Base-by-base conservation (phyloP, 2,113 vertebrate species). In the Rhinopomastus cyanomelas region DNA sequence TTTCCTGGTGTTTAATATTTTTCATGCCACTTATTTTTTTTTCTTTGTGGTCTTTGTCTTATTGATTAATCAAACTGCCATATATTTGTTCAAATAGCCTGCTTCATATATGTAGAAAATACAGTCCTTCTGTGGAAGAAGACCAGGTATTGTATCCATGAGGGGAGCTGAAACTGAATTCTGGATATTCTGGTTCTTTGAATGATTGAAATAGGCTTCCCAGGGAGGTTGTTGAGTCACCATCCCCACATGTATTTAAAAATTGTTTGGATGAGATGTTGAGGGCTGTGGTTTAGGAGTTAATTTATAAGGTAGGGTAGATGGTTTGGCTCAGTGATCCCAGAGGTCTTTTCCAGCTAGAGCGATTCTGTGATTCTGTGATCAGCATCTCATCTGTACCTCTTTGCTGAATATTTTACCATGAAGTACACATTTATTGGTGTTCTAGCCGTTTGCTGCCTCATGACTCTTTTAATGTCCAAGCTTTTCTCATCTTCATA, bases 91-190 rank as follows among this genome's bases (percentile, higher is more conserved):
- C 4, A 57, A n/a, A 21, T 15, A 59, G 4, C 18, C 9, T 59
- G 17, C 19, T 49, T 37, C 14, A 34, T 37, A 4, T 7, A 27
- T 20, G 4, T 22, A 44, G 36, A 25, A 90, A 73, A 36, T 5
- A 4, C 4, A 18, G 1, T 2, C 3, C 7, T 39, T 80, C 51
- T 55, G 9, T 39, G 42, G 44, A 67, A 61, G 19, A 78, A 55
- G 6, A 52, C 2, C 72, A 22, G 1, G 26, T 1, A 12, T 42
- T n/a, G 26, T 60, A 5, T n/a, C 36, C 3, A 10, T 20, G 2
- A 7, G 16, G 71, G 55, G 55, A 74, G 26, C 8, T 74, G 71
- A 71, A 81, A 26, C 5, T 44, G 16, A 26, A 14, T 60, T 79
- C 74, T 56, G 25, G 18, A 16, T 84, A 5, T 32, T 56, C 21